These are phyloP conservation scores for Etheostoma perlongum DNA, from an alignment of 2,797 vertebrate genomes.

Conservation along the genomic window DNA sequence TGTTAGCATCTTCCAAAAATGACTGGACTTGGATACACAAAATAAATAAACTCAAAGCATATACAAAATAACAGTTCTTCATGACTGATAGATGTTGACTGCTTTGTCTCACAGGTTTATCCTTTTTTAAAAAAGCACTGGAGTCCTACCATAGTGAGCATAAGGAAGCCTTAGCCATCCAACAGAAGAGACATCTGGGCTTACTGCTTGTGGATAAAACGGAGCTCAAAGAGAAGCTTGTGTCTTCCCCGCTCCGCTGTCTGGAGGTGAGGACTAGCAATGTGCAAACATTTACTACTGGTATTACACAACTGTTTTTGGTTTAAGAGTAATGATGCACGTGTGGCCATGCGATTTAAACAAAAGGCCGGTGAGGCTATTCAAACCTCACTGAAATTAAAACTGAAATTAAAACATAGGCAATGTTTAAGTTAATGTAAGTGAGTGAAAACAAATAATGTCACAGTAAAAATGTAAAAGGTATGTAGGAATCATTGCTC, in stretches of 20 bases:
- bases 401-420: background rate
- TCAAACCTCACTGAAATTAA: slow-evolving; percentile 4
- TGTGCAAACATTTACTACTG: background rate
- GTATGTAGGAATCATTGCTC: background rate
- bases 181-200: slow-evolving; percentile 84
- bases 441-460: background rate
- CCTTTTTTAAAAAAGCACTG: slow-evolving; percentile 85
- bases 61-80: background rate
- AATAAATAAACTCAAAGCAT: background rate
- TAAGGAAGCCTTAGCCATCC: slow-evolving; percentile 82
- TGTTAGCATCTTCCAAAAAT: background rate
- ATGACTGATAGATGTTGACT: slow-evolving; percentile 16
- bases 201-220: slow-evolving; percentile 89
- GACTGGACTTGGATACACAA: background rate
- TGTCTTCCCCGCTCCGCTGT: slow-evolving; percentile 86
- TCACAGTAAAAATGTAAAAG: background rate
- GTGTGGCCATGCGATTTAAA: slow-evolving; percentile 12
- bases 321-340: background rate
- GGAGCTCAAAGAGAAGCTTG: slow-evolving; percentile 85
- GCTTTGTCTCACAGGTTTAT: slow-evolving; percentile 76
- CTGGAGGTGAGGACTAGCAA: slow-evolving; percentile 83
- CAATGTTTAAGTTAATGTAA: background rate
- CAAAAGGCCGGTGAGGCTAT: background rate
- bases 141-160: slow-evolving; percentile 86
- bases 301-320: background rate